Base-by-base conservation (phyloP, 2,888 invertebrate species). In the Carterocephalus palaemon region DNA sequence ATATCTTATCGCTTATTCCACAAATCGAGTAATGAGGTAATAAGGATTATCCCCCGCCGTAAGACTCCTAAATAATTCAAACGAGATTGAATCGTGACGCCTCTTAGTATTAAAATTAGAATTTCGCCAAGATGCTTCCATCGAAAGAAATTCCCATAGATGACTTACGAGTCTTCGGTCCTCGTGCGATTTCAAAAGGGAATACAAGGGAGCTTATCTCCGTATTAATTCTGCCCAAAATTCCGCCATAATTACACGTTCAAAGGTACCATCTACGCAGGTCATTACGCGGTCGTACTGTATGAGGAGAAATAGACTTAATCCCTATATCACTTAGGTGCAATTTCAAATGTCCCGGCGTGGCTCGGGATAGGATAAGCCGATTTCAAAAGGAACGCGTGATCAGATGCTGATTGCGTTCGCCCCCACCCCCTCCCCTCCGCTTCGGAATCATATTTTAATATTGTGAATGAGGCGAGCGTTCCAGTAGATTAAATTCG, bases 381-480 rank as follows among this genome's bases (percentile, higher is more conserved):
- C 73, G 77, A 76, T 82, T 82, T 81, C 71, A 76, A 76, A 82
- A 80, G 80, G 75, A 76, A 75, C 79, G 76, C 79, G 81, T 82
- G 84, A 83, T 83, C 77, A 74, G 72, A 75, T 74, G 77, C 68
- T 80, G 83, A 83, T 83, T 81, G 82, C 78, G 74, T 70, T 61
- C 63, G 57, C 56, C 59, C 62, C 64, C 56, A 37, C 22, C 20
- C 19, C 26, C 41, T n/a, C 41, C 13, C 22, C 33, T 15, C 24
- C 32, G 17, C 17, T 24, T 24, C 64, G 69, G 75, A 79, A 75
- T 78, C 81, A 78, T 84, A 85, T 80, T 83, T 83, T 81, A 82
- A 85, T 84, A 83, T 81, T 71, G 76, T 69, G 77, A 76, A 75
- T 70, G 69, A 70, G 70, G 68, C 38, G 28, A 61, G 64, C 71